Base-by-base conservation (phyloP, 2,888 invertebrate genomes). In the Plemyria rubiginata region DNA sequence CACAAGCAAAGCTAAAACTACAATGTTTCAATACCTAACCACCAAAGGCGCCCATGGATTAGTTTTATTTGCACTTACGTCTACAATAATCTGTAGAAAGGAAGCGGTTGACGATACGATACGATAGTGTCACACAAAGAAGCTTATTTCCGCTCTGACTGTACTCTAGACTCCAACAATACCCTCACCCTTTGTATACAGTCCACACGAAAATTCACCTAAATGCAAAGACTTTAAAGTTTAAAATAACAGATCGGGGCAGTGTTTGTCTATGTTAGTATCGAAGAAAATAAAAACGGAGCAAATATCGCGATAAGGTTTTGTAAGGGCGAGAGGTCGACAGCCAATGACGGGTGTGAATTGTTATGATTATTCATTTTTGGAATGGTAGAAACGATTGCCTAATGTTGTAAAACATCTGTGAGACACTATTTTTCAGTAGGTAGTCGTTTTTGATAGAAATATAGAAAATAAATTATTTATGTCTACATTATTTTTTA, bases 271-370 rank as follows among this genome's bases (percentile, higher is more conserved):
- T 84, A 86, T 84, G 83, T 84, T 82, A 84, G 81, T 85, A 85
- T 86, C 85, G 81, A 82, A 87, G 87, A 86, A 90, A 92, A 92
- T 91, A 92, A 91, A 92, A 91, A 90, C 86, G 87, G 87, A 85
- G 87, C 88, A 90, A 91, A 91, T 89, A 88, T 86, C 82, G 75
- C 79, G 90, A 91, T 91, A 91, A 91, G 86, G 85, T 85, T 87
- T 85, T 87, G 88, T 87, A 84, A 88, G 90, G 90, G 90, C 90
- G 90, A 82, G 89, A 90, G 90, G 90, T 89, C 84, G 89, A 80
- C 79, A 79, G 71, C 83, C 87, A 85, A 83, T 87, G 87, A 81
- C 81, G 75, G 74, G 75, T 81, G 74, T 75, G 83, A 87, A 78
- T 64, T 83, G 81, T 73, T 77, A 65, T 41, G 67, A 60, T 65